Evolutionary conservation across 1,140 invertebrate species (phyloP).

Genomic region (Drosophila parvula): DNA sequence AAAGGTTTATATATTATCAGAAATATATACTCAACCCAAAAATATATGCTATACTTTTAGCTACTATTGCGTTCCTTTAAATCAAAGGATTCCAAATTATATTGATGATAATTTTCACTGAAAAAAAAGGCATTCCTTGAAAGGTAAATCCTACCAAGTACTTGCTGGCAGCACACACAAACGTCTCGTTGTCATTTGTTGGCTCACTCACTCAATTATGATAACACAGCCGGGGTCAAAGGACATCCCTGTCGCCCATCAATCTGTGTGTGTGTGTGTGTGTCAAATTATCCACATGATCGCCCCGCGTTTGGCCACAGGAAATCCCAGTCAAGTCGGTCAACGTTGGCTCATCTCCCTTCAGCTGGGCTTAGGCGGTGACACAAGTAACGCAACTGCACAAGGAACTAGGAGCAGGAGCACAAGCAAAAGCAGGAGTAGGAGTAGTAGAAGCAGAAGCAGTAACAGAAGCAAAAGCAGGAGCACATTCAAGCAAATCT

Average conservation of each 20-base stretch:
- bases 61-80: background rate
- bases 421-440: background rate
- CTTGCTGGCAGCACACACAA: background rate
- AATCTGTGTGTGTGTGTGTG: slow-evolving; percentile 39
- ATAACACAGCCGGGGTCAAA: slow-evolving; percentile 27
- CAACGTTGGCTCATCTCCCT: slow-evolving; percentile 35
- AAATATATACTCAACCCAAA: too few species aligned
- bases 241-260: slow-evolving; percentile 24
- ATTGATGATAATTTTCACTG: background rate
- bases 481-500: slow-evolving; percentile 67
- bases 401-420: slow-evolving; percentile 7
- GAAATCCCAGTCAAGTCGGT: slow-evolving; percentile 48
- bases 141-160: background rate
- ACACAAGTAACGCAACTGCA: slow-evolving; percentile 39
- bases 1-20: too few species aligned
- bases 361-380: slow-evolving; percentile 47
- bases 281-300: slow-evolving; percentile 56
- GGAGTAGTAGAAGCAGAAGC: background rate
- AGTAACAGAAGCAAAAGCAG: background rate
- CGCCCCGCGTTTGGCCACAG: slow-evolving; percentile 21
- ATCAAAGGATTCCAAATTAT: background rate
- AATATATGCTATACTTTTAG: too few species aligned
- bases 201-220: slow-evolving; percentile 31
- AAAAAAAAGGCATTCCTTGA: background rate
- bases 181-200: too few species aligned